These are phyloP conservation scores for Lanius collurio DNA, from an alignment of 2,113 vertebrate species.

Conservation along the genomic window DNA sequence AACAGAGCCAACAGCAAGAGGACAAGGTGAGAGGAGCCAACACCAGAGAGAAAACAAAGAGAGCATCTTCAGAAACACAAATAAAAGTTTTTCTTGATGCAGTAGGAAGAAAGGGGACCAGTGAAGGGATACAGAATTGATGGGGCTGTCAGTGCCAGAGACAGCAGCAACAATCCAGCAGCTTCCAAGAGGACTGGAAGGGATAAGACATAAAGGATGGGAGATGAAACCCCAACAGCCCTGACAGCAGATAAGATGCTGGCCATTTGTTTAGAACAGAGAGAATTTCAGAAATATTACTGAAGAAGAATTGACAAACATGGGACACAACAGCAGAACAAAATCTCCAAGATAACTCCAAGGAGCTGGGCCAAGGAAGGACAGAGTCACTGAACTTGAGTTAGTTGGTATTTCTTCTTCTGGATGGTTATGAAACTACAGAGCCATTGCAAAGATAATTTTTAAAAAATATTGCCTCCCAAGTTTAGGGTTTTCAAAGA, in stretches of 20 bases:
- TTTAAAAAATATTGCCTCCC: neutral
- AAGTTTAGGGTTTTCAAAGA: neutral
- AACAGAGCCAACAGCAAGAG: neutral
- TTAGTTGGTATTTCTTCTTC: neutral
- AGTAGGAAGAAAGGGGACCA: neutral
- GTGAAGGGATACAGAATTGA: neutral
- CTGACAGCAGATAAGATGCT: neutral
- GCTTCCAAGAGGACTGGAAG: neutral
- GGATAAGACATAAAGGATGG: constrained; percentile 23
- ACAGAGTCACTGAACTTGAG: neutral
- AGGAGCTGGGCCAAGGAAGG: neutral
- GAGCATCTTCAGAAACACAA: neutral
- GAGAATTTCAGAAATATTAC: neutral
- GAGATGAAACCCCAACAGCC: neutral
- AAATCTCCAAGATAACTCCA: neutral
- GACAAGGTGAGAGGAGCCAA: fast-evolving
- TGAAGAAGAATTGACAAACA: neutral
- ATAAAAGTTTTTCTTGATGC: neutral
- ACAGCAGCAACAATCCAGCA: neutral
- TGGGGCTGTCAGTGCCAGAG: neutral
- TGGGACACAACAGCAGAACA: neutral
- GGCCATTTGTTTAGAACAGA: neutral
- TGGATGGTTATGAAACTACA: neutral
- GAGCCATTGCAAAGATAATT: neutral
- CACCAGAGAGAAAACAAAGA: neutral